Evolutionary conservation across 2,797 vertebrate species (phyloP).

Genomic region (Enteromius trimaculatus): DNA sequence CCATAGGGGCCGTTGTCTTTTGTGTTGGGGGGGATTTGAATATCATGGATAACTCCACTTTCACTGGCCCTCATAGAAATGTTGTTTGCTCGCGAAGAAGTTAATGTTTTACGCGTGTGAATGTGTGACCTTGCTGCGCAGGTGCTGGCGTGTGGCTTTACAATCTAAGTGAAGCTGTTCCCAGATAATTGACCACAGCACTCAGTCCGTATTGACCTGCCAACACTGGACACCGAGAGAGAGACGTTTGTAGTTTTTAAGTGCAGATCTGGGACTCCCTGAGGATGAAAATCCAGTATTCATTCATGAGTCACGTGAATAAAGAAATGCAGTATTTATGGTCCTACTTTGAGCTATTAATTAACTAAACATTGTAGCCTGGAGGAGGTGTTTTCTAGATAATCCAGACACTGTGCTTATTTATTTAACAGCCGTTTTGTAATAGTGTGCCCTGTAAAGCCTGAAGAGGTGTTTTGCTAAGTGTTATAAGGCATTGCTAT

Average conservation of each 20-base stretch:
- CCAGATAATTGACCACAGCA: constrained; percentile 39
- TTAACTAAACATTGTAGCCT: constrained; percentile 17
- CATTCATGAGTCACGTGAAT: constrained; percentile 21
- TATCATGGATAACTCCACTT: constrained; percentile 18
- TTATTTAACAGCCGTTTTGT: neutral
- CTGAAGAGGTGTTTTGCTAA: neutral
- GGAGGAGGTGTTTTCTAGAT: constrained; percentile 4
- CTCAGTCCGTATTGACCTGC: neutral
- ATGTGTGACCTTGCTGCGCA: constrained; percentile 54
- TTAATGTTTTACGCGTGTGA: constrained; percentile 62
- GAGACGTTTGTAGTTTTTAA: neutral
- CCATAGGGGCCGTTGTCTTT: constrained; percentile 41
- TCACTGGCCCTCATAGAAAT: constrained; percentile 30
- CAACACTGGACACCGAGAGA: neutral
- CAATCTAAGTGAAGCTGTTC: constrained; percentile 30
- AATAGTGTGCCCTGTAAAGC: neutral
- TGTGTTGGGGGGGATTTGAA: constrained; percentile 37
- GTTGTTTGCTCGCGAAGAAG: constrained; percentile 28
- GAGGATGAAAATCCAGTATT: constrained; percentile 3
- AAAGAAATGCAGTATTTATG: neutral
- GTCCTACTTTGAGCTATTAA: constrained; percentile 33
- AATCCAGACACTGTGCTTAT: neutral
- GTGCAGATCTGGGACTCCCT: neutral
- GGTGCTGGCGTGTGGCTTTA: constrained; percentile 48
- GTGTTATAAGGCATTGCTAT: neutral